phyloP scores from a whole-genome alignment of 2,113 vertebrate species.

The Labrus mixtus region DNA sequence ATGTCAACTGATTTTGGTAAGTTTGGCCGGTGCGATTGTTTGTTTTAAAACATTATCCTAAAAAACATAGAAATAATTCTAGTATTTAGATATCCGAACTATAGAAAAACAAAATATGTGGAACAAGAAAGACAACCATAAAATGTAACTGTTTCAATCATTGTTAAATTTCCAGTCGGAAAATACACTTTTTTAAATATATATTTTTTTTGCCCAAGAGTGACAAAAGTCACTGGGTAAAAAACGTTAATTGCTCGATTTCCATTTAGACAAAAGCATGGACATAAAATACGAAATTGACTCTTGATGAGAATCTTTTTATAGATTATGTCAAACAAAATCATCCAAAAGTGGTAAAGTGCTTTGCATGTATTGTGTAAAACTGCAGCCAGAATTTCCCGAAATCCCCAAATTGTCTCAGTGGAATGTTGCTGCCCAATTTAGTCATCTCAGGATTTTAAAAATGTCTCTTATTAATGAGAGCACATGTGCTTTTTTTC shows the following conservation, averaged over 20 bases:
- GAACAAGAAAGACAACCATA: not conserved
- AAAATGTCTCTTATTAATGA: not conserved
- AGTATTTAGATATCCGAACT: too few species aligned
- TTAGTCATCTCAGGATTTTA: not conserved
- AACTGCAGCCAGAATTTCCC: constrained; percentile 3
- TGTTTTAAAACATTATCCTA: too few species aligned
- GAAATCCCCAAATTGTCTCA: not conserved
- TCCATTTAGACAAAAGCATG: not conserved
- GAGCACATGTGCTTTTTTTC: not conserved
- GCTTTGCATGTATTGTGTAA: constrained; percentile 19
- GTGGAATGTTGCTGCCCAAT: not conserved
- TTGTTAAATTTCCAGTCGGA: too few species aligned
- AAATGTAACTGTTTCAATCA: too few species aligned
- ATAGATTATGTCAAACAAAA: constrained; percentile 13
- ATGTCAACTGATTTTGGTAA: too few species aligned
- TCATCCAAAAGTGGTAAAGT: constrained; percentile 17
- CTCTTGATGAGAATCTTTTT: constrained; percentile 38
- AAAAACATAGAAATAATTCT: too few species aligned
- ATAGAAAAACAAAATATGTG: too few species aligned
- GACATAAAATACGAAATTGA: constrained; percentile 22
- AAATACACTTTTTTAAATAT: too few species aligned
- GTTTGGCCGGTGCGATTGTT: too few species aligned
- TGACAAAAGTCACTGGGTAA: constrained; percentile 6
- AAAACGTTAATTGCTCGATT: not conserved
- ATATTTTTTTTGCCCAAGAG: not conserved